A percentile compares a stretch with the other conserved stretches of the same genome.
These are phyloP conservation scores for Thalassoma bifasciatum DNA, from an alignment of 2,113 vertebrate species.

Conservation along the genomic window DNA sequence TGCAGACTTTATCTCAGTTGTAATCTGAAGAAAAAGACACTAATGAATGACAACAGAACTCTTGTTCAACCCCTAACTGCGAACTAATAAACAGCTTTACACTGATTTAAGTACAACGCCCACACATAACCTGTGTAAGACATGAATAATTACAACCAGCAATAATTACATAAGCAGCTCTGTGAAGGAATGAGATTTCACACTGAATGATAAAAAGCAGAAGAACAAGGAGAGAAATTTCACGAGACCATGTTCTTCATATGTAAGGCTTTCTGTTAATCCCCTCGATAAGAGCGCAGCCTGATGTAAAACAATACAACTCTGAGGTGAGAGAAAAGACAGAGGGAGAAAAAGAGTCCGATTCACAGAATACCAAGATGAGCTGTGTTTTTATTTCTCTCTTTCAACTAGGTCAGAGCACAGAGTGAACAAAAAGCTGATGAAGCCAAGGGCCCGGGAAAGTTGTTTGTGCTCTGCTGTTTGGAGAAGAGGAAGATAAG, in stretches of 20 bases:
- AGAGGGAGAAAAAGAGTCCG: slow-evolving; percentile 21
- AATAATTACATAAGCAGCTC: slow-evolving; percentile 46
- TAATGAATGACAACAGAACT: neutral
- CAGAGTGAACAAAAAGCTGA: slow-evolving; percentile 51
- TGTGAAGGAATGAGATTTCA: slow-evolving; percentile 46
- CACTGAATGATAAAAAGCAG: slow-evolving; percentile 47
- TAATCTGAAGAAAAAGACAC: neutral
- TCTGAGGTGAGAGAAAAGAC: slow-evolving; percentile 23
- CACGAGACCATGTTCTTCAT: slow-evolving; percentile 27
- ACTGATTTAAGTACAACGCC: slow-evolving; percentile 10
- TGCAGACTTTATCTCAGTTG: neutral
- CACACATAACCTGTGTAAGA: slow-evolving; percentile 24
- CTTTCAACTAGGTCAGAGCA: slow-evolving; percentile 60
- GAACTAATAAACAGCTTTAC: neutral
- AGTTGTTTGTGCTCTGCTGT: slow-evolving; percentile 27
- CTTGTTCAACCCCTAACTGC: neutral
- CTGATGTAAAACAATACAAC: slow-evolving; percentile 36
- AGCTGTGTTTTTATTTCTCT: slow-evolving; percentile 36
- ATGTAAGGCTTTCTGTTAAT: slow-evolving; percentile 39
- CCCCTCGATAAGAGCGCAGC: slow-evolving; percentile 31
- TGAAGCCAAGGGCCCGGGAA: slow-evolving; percentile 38
- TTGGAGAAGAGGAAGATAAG: slow-evolving; percentile 25
- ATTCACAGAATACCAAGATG: slow-evolving; percentile 28
- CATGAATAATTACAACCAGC: slow-evolving; percentile 29
- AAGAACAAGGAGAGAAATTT: slow-evolving; percentile 30